Evolutionary conservation across 2,888 invertebrate species (phyloP), one percentile per base, ranked within the genome.

Genomic region (Andrena trimmerana): DNA sequence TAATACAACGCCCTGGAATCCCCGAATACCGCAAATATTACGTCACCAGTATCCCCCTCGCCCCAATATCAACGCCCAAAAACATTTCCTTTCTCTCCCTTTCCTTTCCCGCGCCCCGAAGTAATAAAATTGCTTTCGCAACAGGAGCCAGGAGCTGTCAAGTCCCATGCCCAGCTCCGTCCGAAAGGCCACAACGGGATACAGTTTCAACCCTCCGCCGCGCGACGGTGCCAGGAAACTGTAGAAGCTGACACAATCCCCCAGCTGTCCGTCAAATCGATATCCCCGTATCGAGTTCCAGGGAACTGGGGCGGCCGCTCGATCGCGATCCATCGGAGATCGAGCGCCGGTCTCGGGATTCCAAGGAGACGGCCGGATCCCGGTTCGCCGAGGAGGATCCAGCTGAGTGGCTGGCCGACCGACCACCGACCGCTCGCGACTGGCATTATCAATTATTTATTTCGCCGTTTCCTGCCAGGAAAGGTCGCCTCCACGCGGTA

Each of bases 271-370:
- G 0, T 70, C 75, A n/a, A 69, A 59, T 65, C 75, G 50, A 79
- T 75, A 69, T 68, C 63, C 50, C 27, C 33, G 24, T 79, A 62
- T 78, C 66, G 31, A n/a, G 31, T 77, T 70, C 54, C 52, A 24
- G 4, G 27, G 20, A 8, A 24, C 63, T n/a, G 52, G n/a, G 33
- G 33, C 13, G 36, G 50, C 48, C 16, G 27, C 20, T 16, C 4
- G 24, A n/a, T 59, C 66, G 69, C 48, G 13, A 63, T 52, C 50
- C 60, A 48, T 3, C 20, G 8, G 16, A 4, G 59, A 69, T 69
- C 69, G 68, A 57, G 42, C 36, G 36, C 8, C 2, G 2, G 13
- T 57, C 10, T 29, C 66, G 59, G n/a, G 42, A 31, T 67, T 36
- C 67, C 31, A 13, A 31, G 42, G 42, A 42, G 42, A 42, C 42